Base-by-base conservation (phyloP, 2,797 vertebrate species). In the Lutjanus argentimaculatus region DNA sequence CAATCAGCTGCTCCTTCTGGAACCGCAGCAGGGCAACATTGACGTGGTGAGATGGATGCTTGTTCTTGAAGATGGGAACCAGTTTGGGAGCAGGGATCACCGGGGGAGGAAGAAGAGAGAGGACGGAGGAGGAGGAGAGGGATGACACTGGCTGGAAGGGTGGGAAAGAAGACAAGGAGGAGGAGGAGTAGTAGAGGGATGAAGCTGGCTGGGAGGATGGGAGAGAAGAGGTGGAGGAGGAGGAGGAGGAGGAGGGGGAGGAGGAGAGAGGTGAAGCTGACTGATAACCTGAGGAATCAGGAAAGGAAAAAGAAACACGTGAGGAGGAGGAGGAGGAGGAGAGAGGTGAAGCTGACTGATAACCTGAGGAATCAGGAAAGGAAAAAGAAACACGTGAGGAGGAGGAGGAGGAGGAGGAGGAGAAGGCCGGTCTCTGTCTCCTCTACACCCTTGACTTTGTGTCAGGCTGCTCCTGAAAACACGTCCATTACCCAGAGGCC, bases 21-120 rank as follows among this genome's bases (percentile, higher is more conserved):
- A 59, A 51, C 6, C 56, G 30, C 49, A 92, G 91, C 71, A 86
- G 82, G 8, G 88, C 85, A 13, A 83, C 8, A 21, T 85, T 92
- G 48, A 90, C 7, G 14, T 57, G 89, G 2, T 7, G 69, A 0
- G 70, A 87, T 0, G 90, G 80, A 17, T 45, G 56, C 45, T 85
- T 92, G 83, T 77, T 93, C 68, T 61, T 89, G 67, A 96, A 96
- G 75, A 94, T 48, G 25, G 95, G 94, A 53, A 94, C 88, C 57
- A 93, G 83, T 84, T 80, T 95, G 12, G 89, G 83, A 52, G 72
- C 1, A 1, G 65, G 36, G 13, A 13, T 46, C 17, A 56, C 25
- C 0, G 9, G 74, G 0, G 45, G 75, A 74, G 30, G 52, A 36
- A 17, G 43, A 76, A 76, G 45, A 0, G 55, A 11, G n/a, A 48